Base-by-base conservation (phyloP, 2,888 invertebrate species). In the Ophion ventricosus region DNA sequence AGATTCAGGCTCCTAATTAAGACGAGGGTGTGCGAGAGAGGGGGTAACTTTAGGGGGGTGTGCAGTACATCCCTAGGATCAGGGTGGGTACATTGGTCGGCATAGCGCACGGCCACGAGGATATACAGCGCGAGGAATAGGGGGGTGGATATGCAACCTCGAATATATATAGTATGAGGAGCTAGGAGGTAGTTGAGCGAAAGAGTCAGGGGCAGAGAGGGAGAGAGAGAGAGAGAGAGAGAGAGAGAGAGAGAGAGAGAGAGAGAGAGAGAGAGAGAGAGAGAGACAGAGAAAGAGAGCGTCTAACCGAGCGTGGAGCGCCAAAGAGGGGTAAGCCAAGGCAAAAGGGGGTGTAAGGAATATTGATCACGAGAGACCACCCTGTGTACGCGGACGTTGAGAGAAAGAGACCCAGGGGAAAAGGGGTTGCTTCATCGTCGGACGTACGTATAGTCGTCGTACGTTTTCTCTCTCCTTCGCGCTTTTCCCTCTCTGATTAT, bases 1-100 rank as follows among this genome's bases (percentile, higher is more conserved):
- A 96, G 96, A 96, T 96, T 96, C 96, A 95, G 95, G 96, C 96
- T 96, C 96, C 96, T 96, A 96, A 96, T 96, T 96, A 96, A 96
- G 96, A 96, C 96, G 94, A 95, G 95, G 96, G 95, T 95, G 49
- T 49, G 94, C 92, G 92, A 92, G 92, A 87, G 87, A 90, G 92
- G 92, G 92, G 92, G 90, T 61, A 69, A 23, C 29, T 63, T 89
- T 90, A 88, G 89, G 88, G 89, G 17, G 17, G 49, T 14, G 2
- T 49, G 14, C 89, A 91, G 91, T 90, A 90, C 90, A 88, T 87
- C 88, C 87, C 90, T 86, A 91, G 91, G 89, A 90, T 90, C 88
- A 90, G 89, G 56, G 79, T 29, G 75, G 63, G 64, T 54, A 75
- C 78, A 66, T 69, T 63, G 82, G 78, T 74, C 74, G 78, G 85